Evolutionary conservation across 1,140 invertebrate species (phyloP), one percentile per base, ranked within the genome.

Genomic region (Bombus picipes): DNA sequence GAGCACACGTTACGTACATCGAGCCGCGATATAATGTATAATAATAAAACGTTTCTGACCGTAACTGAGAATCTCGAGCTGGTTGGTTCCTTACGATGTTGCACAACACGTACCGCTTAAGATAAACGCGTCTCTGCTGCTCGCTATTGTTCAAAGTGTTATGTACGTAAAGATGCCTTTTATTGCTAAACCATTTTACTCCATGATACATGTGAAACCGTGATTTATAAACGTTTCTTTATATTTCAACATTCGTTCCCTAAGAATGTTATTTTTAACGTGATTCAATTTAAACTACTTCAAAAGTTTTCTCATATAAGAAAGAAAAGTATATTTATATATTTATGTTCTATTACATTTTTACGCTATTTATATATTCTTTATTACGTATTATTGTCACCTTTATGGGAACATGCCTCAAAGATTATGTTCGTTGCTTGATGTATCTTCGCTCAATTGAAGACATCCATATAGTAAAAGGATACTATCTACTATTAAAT

Each of bases 1-100:
- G 88, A 92, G 91, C 94, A 94, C 92, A 92, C 94, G 94, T 94
- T 95, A 94, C 94, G 87, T 92, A 89, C 88, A 83, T 88, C 89
- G 89, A 90, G 88, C 88, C 88, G 81, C 89, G 87, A 90, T 89
- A 87, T 90, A 91, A 91, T 90, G 87, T 87, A 68, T 66, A 87
- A 82, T 92, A 89, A 89, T 87, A 90, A 90, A 92, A 81, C 88
- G 88, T 87, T 88, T 84, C 82, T 84, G 85, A 80, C 85, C 78
- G 82, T 86, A 83, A 83, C 79, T 83, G 65, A 57, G 83, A 89
- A 86, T 85, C 83, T 85, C 88, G 88, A 91, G 86, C 88, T 83
- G 34, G 88, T 92, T 92, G 87, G 91, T 90, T 91, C 88, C 81
- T 82, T 88, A 71, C 86, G 22, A 81, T 82, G 83, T 88, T 92